Conservation (phyloP, 2,797 vertebrate genomes). For the Aphelocoma californica region DNA sequence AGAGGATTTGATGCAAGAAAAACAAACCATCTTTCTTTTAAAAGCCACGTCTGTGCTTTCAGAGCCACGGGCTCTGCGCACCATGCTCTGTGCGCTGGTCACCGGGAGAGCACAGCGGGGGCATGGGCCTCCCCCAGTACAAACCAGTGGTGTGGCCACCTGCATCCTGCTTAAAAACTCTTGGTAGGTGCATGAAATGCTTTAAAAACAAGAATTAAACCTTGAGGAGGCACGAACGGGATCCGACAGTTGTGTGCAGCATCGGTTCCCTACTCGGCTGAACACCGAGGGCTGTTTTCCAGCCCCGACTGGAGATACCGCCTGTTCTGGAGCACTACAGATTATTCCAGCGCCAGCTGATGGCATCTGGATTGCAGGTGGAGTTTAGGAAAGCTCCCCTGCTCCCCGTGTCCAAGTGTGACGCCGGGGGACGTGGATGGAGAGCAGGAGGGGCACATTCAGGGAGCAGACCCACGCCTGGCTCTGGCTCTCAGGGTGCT, state of each 20-base stretch:
- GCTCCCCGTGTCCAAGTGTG: not conserved
- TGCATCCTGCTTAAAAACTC: not conserved
- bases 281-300: not conserved
- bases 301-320: not conserved
- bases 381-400: not conserved
- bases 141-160: rapidly evolving
- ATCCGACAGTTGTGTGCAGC: not conserved
- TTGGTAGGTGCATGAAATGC: rapidly evolving
- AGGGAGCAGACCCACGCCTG: not conserved
- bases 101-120: rapidly evolving
- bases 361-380: not conserved
- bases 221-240: rapidly evolving
- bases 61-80: not conserved
- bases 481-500: not conserved
- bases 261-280: not conserved
- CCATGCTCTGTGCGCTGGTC: not conserved
- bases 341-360: not conserved
- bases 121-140: not conserved
- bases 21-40: not conserved
- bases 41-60: not conserved
- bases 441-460: not conserved
- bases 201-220: not conserved
- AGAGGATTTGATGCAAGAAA: not conserved
- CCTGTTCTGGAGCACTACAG: not conserved
- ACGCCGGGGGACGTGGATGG: rapidly evolving